phyloP scores from a whole-genome alignment of 1,140 invertebrate genomes.

The Telenomus remus region DNA sequence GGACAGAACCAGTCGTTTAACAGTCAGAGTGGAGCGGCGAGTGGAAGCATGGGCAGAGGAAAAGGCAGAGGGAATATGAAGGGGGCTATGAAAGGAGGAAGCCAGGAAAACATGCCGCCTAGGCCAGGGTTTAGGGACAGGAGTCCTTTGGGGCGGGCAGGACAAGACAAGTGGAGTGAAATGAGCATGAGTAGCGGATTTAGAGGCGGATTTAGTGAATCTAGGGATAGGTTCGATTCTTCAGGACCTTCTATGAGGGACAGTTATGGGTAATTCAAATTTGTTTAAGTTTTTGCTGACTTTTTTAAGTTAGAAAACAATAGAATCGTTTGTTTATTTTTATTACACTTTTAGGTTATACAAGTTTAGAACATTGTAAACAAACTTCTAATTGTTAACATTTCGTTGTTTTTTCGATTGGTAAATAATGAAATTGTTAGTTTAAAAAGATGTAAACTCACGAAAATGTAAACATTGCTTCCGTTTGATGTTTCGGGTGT shows the following conservation, averaged over 20 bases:
- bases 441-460: no score
- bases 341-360: slow-evolving; percentile 3
- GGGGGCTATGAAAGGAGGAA: slow-evolving; percentile 34
- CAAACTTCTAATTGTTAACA: no score
- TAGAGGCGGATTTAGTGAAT: slow-evolving; percentile 43
- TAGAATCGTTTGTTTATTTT: slow-evolving; percentile 4
- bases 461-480: no score
- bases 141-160: slow-evolving; percentile 66
- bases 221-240: slow-evolving; percentile 47
- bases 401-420: no score
- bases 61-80: slow-evolving; percentile 46
- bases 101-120: slow-evolving; percentile 43
- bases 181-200: slow-evolving; percentile 36
- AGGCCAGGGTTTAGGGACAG: slow-evolving; percentile 66
- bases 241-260: slow-evolving; percentile 33
- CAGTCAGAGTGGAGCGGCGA: slow-evolving; percentile 44
- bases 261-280: slow-evolving; percentile 28
- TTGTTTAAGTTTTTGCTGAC: no score
- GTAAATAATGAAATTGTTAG: no score
- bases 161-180: slow-evolving; percentile 37
- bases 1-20: slow-evolving; percentile 57
- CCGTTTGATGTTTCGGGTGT: no score
- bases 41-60: slow-evolving; percentile 36
- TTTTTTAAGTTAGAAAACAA: no score
- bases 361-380: no score